Percentiles rank a stretch among this genome's conserved stretches.
Evolutionary conservation across 2,888 invertebrate genomes (phyloP).

Genomic region (Philaethria dido): DNA sequence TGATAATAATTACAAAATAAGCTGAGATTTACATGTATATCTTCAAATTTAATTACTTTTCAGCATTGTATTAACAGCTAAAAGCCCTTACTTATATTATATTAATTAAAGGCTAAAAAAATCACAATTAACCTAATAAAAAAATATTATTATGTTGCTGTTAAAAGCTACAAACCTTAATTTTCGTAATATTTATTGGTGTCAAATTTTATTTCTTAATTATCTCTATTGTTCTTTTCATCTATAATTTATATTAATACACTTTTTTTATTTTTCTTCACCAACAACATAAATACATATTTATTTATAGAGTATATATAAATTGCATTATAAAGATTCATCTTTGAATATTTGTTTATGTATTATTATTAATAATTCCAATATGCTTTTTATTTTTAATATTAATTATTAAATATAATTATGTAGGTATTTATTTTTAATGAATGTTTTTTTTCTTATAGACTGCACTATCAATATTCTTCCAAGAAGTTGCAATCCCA

Average conservation of each 20-base stretch:
- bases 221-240: not conserved
- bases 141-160: not conserved
- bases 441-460: slow-evolving; percentile 71
- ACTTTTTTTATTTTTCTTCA: not conserved
- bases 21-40: slow-evolving; percentile 18
- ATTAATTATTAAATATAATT: not conserved
- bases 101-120: not conserved
- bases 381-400: too few species aligned
- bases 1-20: slow-evolving; percentile 36
- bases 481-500: slow-evolving; percentile 95
- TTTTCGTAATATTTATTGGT: not conserved
- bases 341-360: not conserved
- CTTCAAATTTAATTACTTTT: not conserved
- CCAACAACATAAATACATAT: not conserved
- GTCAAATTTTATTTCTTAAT: not conserved
- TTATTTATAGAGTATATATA: not conserved
- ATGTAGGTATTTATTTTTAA: not conserved
- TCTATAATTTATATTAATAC: slow-evolving; percentile 3
- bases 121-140: not conserved
- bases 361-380: too few species aligned
- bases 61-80: not conserved
- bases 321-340: not conserved
- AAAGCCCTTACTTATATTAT: not conserved
- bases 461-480: slow-evolving; percentile 97
- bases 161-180: not conserved